Conservation (phyloP, 2,888 invertebrate species). For the Leptinotarsa juncta region DNA sequence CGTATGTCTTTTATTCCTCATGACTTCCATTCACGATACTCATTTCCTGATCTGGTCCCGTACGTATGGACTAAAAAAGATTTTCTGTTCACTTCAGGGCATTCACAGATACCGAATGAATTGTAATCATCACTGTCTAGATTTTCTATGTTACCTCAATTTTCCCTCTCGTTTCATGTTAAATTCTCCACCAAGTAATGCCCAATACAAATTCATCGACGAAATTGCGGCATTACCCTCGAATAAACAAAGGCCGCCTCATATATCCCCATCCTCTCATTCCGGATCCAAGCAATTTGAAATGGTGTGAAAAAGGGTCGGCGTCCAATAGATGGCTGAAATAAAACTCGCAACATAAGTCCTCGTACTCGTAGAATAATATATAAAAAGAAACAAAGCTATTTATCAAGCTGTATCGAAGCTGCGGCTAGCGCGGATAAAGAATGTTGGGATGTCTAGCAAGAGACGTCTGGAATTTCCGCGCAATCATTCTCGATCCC, state of each 20-base stretch:
- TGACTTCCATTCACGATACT: no score
- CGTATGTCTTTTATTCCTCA: no score
- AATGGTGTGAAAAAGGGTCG: slow-evolving; percentile 37
- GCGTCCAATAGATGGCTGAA: slow-evolving; percentile 44
- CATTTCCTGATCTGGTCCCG: no score
- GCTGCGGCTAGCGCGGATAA: slow-evolving; percentile 49
- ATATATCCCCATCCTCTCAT: slow-evolving; percentile 22
- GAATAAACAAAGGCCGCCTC: slow-evolving; percentile 24
- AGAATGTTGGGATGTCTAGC: slow-evolving; percentile 55
- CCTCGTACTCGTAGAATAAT: slow-evolving; percentile 44
- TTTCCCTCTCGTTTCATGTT: not conserved
- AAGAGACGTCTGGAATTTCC: slow-evolving; percentile 58
- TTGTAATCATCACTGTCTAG: no score
- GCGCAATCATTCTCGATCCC: slow-evolving; percentile 57
- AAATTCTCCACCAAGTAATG: not conserved
- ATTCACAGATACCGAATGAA: no score
- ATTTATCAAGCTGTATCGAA: slow-evolving; percentile 58
- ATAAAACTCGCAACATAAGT: slow-evolving; percentile 47
- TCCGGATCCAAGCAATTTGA: slow-evolving; percentile 30
- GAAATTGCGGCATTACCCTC: slow-evolving; percentile 2
- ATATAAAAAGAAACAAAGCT: slow-evolving; percentile 51
- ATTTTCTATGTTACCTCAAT: no score
- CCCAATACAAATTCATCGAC: not conserved
- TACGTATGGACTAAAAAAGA: no score
- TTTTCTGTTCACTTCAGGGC: no score